Evolutionary conservation across 1,140 invertebrate species (phyloP), one percentile per base, ranked within the genome.

Genomic region (Eueides isabella): DNA sequence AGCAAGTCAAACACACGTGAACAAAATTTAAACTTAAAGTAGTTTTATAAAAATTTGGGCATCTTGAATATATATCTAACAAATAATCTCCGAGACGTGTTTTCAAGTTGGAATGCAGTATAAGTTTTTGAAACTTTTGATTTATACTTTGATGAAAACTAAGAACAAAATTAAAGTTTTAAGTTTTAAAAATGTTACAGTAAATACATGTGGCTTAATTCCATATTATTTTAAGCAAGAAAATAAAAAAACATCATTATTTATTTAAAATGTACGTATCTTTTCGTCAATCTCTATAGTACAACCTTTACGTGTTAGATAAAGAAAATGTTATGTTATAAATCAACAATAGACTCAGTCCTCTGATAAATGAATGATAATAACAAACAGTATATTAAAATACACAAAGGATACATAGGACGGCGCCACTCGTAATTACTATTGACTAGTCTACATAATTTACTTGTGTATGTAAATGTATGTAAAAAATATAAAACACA

Each of bases 381-480:
- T 5, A 23, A 55, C 23, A 55, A 55, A 55, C 48, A 23, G 19
- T 55, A 55, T 55, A 55, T 55, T 55, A 23, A 55, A 26, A 55
- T 19, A 55, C 48, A 55, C 48, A 55, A 11, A 55, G 48, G 48
- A 44, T 38, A 38, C n/a, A 55, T 55, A 55, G 12, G 26, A 55
- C 19, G 48, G 48, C 48, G 48, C 48, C 48, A 55, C 48, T 55
- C 19, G 48, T 55, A 55, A 55, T 55, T 55, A 55, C 48, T 55
- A 55, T 55, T 55, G 48, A 55, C 48, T 55, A 55, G 48, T 55
- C 23, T 55, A 55, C 9, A 55, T 55, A 23, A 26, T 19, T 12
- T 23, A 55, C 23, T 12, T 44, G n/a, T 38, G 12, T 44, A 23
- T 55, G n/a, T 55, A 55, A 7, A 26, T 23, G 19, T 55, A 55